Evolutionary conservation across 1,140 invertebrate species (phyloP), one percentile per base, ranked within the genome.

Genomic region (Cryptotermes secundus): DNA sequence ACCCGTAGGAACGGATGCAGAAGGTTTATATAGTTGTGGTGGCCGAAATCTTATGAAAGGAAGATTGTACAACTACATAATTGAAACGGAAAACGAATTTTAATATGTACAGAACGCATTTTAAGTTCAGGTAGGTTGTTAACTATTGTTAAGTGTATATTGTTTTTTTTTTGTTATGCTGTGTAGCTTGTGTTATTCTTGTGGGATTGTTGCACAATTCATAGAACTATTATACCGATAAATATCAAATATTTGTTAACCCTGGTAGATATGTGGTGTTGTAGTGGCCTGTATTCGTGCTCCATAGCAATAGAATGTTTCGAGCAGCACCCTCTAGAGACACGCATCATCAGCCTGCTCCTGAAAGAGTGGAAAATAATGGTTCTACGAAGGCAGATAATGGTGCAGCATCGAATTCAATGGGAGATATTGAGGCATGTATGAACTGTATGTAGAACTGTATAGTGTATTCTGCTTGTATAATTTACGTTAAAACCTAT

Each of bases 351-450:
- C 59, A 31, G 59, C n/a, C 26, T 72, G 3, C 7, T 10, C 26
- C 59, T 31, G 59, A n/a, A 72, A 72, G 31, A 14, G 31, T 72
- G 59, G 59, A 72, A 31, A 31, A n/a, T 31, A 72, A 72, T 72
- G 59, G 59, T 31, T 31, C 26, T 72, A 1, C 26, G 3, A 72
- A 72, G 59, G 59, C 59, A 72, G n/a, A 72, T 72, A 31, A n/a
- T 72, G n/a, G 26, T 72, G n/a, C 59, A 72, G 1, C 59, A 31
- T 72, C n/a, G 7, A 72, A 72, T 26, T 31, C 59, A n/a, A n/a
- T 72, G 7, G 59, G 59, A 72, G 59, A 72, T 72, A 72, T 72
- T 31, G n/a, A 72, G 59, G 59, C n/a, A 72, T 72, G 59, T 72
- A 31, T 31, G 59, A 72, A 72, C 86, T 49, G 45, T 22, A 49